A percentile compares a stretch with the other conserved stretches of the same genome.
Evolutionary conservation across 2,888 invertebrate genomes (phyloP).

Genomic region (Thumatha senex): DNA sequence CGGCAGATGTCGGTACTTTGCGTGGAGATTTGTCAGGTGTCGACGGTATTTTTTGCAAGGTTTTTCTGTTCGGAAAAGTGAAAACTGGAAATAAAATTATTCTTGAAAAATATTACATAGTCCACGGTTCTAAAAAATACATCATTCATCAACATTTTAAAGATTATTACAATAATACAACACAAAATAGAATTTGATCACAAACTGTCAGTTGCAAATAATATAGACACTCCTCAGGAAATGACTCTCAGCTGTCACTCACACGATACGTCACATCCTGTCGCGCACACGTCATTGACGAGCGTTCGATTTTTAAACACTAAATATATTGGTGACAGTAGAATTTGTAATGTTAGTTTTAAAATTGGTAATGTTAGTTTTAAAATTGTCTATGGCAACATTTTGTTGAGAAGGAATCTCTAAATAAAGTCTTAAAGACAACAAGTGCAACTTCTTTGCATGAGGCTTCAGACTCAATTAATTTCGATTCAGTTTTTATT

Average conservation of each 20-base stretch:
- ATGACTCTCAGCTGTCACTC: constrained; percentile 37
- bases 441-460: too few relatives aligned
- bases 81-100: background rate
- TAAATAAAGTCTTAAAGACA: too few relatives aligned
- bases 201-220: constrained; percentile 39
- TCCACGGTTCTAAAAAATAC: too few relatives aligned
- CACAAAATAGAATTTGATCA: constrained; percentile 31
- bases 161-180: too few relatives aligned
- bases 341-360: constrained; percentile 7
- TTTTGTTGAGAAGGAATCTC: constrained; percentile 1
- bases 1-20: constrained; percentile 38
- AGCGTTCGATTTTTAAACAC: constrained; percentile 29
- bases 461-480: too few relatives aligned
- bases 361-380: constrained; percentile 6
- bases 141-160: too few relatives aligned
- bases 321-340: constrained; percentile 13
- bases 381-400: background rate
- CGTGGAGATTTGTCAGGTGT: constrained; percentile 26
- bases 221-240: constrained; percentile 35
- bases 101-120: background rate
- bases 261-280: constrained; percentile 33
- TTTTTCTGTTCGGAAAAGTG: constrained; percentile 7
- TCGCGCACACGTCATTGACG: constrained; percentile 32
- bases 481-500: too few relatives aligned
- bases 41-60: constrained; percentile 1